These are phyloP conservation scores for Hyperoplus lanceolatus DNA, from an alignment of 2,797 vertebrate genomes.

Conservation along the genomic window DNA sequence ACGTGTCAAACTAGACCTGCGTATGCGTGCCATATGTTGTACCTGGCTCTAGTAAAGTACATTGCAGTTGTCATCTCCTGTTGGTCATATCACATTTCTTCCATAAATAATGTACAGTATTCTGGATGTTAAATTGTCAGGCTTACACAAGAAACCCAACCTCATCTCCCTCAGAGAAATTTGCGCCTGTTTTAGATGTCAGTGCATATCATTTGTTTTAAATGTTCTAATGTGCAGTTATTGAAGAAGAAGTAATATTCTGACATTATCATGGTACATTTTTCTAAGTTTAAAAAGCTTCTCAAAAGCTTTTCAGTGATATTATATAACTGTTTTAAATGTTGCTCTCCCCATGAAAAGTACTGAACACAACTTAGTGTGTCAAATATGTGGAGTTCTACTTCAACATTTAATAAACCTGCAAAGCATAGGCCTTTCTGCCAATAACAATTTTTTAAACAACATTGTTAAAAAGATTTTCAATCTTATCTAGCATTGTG, in stretches of 20 bases:
- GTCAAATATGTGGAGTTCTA: too few relatives aligned
- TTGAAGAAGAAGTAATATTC: too few relatives aligned
- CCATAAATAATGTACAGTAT: neutral
- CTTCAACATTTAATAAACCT: too few relatives aligned
- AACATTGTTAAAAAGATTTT: neutral
- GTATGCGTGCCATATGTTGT: neutral
- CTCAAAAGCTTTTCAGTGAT: too few relatives aligned
- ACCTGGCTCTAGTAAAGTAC: neutral
- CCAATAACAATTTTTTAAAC: neutral
- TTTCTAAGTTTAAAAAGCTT: too few relatives aligned
- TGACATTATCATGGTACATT: too few relatives aligned
- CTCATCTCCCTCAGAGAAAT: neutral
- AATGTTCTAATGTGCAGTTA: neutral
- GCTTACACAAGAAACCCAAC: neutral
- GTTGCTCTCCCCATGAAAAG: too few relatives aligned
- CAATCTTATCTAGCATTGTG: neutral
- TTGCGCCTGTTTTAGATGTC: neutral
- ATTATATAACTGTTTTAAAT: too few relatives aligned
- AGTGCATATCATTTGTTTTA: neutral
- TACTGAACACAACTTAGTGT: too few relatives aligned
- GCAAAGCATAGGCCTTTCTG: too few relatives aligned
- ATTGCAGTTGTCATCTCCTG: neutral
- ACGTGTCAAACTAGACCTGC: neutral
- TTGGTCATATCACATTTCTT: neutral
- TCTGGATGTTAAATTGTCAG: neutral